Evolutionary conservation across 2,113 vertebrate species (phyloP), one percentile per base, ranked within the genome.

Genomic region (Labeo rohita): DNA sequence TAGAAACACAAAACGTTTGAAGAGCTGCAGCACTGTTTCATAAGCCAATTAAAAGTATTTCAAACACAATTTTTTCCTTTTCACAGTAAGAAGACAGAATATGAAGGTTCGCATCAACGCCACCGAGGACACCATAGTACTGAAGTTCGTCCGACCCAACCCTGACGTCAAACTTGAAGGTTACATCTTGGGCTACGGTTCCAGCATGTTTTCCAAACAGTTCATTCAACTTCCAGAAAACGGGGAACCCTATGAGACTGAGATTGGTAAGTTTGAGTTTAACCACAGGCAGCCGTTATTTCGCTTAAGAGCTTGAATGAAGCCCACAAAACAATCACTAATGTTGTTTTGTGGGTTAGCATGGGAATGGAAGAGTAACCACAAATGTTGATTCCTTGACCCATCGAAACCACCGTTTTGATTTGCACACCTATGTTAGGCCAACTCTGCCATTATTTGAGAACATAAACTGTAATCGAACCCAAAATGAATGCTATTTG

Each of bases 141-240:
- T 99, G 94, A 96, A 95, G 91, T 99, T 98, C 50, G 91, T 98
- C 52, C 95, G 94, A 59, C 94, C 96, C 45, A 95, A 89, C 83
- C 94, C 96, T 9, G 96, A 94, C 3, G 92, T 95, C 86, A 97
- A 95, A 90, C 91, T 99, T 68, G 94, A 98, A 92, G 98, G 98
- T 13, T 98, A 97, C 89, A 93, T 99, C 80, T 93, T 99, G 89
- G 97, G 98, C 11, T 98, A 98, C 21, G 98, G 98, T 81, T 96
- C 95, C 91, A 97, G 86, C 77, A 90, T 96, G 72, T 96, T 96
- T 87, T 96, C 97, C 92, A 97, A 96, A 81, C 97, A 98, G 87
- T 97, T 97, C 91, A 96, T 99, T 88, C 95, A 94, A 85, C 94
- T 98, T 80, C 97, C 98, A 0, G 91, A 95, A 0, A 95, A 97